Evolutionary conservation across 2,888 invertebrate species (phyloP).

Genomic region (Sinhomidia bicolor): DNA sequence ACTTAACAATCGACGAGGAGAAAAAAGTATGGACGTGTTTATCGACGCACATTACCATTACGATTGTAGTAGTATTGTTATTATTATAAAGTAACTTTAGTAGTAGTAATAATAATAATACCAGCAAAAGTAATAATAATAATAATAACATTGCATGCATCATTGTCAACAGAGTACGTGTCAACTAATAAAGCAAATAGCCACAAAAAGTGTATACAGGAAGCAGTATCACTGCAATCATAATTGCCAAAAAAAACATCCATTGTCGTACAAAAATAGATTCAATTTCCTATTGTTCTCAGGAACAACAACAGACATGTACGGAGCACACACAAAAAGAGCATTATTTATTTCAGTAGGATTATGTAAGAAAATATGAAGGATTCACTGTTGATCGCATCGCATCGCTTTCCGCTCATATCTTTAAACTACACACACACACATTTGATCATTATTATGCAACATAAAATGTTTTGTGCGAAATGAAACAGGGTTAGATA

Average conservation of each 20-base stretch:
- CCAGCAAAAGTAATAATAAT: neutral
- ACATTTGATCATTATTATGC: slow-evolving; percentile 31
- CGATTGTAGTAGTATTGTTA: too few relatives aligned
- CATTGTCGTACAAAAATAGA: slow-evolving; percentile 27
- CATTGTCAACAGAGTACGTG: neutral
- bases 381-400: slow-evolving; percentile 20
- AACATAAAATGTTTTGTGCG: slow-evolving; percentile 21
- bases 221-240: slow-evolving; percentile 22
- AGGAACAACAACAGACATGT: neutral
- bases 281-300: slow-evolving; percentile 54
- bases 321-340: neutral
- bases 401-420: slow-evolving; percentile 24
- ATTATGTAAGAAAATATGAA: neutral
- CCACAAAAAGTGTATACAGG: slow-evolving; percentile 53
- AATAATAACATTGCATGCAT: neutral
- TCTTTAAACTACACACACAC: too few relatives aligned
- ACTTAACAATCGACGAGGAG: slow-evolving; percentile 25
- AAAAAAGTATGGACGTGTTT: slow-evolving; percentile 2
- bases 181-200: neutral
- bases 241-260: slow-evolving; percentile 42
- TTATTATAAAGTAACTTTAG: too few relatives aligned
- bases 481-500: slow-evolving; percentile 35
- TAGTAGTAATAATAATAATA: neutral
- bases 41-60: neutral
- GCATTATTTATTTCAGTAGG: neutral